Evolutionary conservation across 2,888 invertebrate species (phyloP).

Genomic region (Chydorus sphaericus): DNA sequence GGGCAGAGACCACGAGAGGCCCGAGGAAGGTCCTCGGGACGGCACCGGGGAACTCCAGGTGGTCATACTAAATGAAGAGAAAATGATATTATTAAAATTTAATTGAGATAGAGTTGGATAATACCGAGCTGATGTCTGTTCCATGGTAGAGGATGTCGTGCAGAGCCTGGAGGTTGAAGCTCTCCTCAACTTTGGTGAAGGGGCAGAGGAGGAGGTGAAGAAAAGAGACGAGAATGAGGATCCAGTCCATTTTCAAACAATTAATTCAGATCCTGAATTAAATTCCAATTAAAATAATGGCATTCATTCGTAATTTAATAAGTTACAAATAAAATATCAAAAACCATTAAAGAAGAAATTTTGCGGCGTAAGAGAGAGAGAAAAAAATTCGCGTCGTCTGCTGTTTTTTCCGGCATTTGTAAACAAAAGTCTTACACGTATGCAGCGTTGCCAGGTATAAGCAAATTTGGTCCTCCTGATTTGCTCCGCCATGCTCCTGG

Average conservation of each 20-base stretch:
- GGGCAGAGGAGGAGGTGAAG: constrained; percentile 76
- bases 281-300: too few species aligned
- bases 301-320: too few species aligned
- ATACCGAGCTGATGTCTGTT: constrained; percentile 44
- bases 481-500: too few species aligned
- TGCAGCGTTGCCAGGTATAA: too few species aligned
- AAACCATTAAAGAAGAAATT: too few species aligned
- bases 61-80: constrained; percentile 69
- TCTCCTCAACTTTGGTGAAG: constrained; percentile 98
- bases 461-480: too few species aligned
- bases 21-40: constrained; percentile 94
- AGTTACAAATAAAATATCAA: too few species aligned
- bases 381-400: too few species aligned
- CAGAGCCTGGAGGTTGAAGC: constrained; percentile 95
- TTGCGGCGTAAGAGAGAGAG: too few species aligned
- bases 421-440: too few species aligned
- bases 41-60: constrained; percentile 91
- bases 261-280: too few species aligned
- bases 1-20: constrained; percentile 59
- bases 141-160: constrained; percentile 90
- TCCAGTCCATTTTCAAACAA: constrained; percentile 11
- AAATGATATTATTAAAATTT: neutral
- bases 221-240: constrained; percentile 17
- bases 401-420: too few species aligned
- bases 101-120: constrained; percentile 15